These are phyloP conservation scores for Brachypteracias leptosomus DNA, from an alignment of 2,113 vertebrate genomes.

Conservation along the genomic window DNA sequence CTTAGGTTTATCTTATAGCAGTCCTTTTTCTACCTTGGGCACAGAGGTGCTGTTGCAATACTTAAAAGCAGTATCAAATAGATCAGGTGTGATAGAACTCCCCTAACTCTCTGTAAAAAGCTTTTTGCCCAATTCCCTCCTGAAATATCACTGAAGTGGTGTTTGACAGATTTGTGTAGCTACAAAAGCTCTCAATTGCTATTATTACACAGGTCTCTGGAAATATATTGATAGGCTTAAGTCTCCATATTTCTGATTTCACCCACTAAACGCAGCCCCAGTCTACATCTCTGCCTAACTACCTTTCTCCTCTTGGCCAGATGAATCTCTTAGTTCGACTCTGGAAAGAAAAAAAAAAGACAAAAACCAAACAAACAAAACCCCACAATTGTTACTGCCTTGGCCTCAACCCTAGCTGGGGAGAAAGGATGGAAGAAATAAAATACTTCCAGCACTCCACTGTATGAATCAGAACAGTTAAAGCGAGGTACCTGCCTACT, in stretches of 20 bases:
- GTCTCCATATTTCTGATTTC: background rate
- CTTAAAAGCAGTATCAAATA: background rate
- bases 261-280: background rate
- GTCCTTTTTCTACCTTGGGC: background rate
- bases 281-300: background rate
- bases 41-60: background rate
- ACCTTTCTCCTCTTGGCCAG: background rate
- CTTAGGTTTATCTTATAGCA: background rate
- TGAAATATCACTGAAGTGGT: background rate
- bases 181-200: slow-evolving; percentile 24
- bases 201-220: background rate
- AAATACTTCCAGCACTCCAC: background rate
- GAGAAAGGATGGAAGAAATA: background rate
- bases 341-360: background rate
- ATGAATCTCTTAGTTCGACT: background rate
- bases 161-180: slow-evolving; percentile 37
- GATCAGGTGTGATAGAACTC: background rate
- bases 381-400: background rate
- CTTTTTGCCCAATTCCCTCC: background rate
- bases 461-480: background rate
- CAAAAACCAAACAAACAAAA: background rate
- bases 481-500: background rate
- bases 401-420: background rate
- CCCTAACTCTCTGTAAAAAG: background rate
- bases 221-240: slow-evolving; percentile 10